These are phyloP conservation scores for Argyresthia goedartella DNA, from an alignment of 2,888 invertebrate species.

Conservation along the genomic window DNA sequence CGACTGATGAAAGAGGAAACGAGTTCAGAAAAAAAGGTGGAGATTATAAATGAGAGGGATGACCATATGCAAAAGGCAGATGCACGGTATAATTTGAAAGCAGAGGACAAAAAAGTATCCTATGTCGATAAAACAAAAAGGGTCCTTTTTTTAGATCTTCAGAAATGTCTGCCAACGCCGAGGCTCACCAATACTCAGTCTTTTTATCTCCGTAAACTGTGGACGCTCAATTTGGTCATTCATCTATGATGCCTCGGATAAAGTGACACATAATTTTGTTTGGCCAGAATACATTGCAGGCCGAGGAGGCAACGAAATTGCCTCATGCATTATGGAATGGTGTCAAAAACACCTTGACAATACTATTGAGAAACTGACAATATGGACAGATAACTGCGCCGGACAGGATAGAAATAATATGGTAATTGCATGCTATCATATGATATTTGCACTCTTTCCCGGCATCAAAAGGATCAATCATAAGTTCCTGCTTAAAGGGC, in stretches of 20 bases:
- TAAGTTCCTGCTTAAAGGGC: neutral
- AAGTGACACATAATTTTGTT: neutral
- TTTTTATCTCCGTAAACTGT: neutral
- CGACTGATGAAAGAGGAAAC: too few species aligned
- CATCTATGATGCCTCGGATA: neutral
- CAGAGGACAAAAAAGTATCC: too few species aligned
- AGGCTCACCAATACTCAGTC: neutral
- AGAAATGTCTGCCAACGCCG: neutral
- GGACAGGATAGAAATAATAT: neutral
- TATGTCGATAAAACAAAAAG: too few species aligned
- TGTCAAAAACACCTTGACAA: neutral
- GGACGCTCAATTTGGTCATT: too few species aligned
- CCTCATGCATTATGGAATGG: neutral
- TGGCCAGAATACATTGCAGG: too few species aligned
- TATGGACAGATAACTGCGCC: neutral
- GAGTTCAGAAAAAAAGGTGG: too few species aligned
- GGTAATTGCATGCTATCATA: neutral
- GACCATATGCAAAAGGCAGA: too few species aligned
- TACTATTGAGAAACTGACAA: neutral
- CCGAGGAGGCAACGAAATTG: neutral
- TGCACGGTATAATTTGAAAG: too few species aligned
- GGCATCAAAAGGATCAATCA: neutral
- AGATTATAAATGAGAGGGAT: too few species aligned
- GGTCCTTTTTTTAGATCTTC: neutral
- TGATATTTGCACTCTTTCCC: neutral